Evolutionary conservation across 2,797 vertebrate species (phyloP).

Genomic region (Saxicola maurus): DNA sequence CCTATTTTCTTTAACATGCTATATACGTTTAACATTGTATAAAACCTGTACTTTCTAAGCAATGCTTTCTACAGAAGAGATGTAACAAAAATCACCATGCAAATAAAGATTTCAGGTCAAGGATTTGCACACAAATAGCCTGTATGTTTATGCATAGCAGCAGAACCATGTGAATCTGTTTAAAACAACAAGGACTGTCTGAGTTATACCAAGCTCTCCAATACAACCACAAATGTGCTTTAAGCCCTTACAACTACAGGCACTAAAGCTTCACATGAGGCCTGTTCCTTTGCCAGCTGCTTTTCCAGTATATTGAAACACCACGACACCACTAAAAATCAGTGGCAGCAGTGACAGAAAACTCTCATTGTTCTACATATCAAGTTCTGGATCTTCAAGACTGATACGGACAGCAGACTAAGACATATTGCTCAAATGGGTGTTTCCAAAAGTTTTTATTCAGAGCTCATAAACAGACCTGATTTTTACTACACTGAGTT

Average conservation of each 20-base stretch:
- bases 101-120: background rate
- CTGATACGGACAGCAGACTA: accelerated
- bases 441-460: background rate
- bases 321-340: background rate
- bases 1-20: background rate
- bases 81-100: background rate
- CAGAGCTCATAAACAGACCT: background rate
- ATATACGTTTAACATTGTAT: background rate
- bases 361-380: background rate
- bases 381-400: background rate
- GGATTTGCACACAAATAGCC: background rate
- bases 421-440: background rate
- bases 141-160: background rate
- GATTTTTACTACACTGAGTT: background rate
- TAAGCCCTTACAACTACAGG: background rate
- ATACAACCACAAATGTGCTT: background rate
- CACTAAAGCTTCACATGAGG: background rate
- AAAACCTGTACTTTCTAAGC: background rate
- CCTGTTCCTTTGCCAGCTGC: background rate
- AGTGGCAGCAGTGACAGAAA: background rate
- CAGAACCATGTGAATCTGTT: background rate
- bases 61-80: background rate
- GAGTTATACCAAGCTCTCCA: background rate
- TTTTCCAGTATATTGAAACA: background rate
- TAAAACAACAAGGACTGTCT: background rate